Conservation (phyloP, 2,797 vertebrate species). For the Lagodon rhomboides region DNA sequence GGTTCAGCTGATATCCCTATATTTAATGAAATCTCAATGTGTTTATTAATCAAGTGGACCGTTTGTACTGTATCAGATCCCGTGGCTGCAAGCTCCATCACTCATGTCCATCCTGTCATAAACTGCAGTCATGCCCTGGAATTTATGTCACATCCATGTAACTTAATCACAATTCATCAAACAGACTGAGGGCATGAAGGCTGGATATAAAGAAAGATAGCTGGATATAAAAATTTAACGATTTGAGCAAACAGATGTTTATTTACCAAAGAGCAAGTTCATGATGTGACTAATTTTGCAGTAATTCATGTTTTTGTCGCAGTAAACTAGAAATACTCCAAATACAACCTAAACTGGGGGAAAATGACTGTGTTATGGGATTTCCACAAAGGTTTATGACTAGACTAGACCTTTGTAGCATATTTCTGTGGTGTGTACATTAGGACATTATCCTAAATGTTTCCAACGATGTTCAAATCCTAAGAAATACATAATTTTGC, state of each 20-base stretch:
- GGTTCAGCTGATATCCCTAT: conserved; percentile 1
- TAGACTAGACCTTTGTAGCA: too few species aligned
- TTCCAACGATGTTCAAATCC: too few species aligned
- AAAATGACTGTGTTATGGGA: background rate
- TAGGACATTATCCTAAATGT: too few species aligned
- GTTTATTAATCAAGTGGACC: conserved; percentile 50
- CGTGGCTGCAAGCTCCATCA: conserved; percentile 36
- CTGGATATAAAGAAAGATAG: conserved; percentile 40
- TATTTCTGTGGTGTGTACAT: too few species aligned
- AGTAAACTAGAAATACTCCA: background rate
- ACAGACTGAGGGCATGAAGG: conserved; percentile 6
- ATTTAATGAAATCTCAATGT: conserved; percentile 27
- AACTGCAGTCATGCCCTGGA: conserved; percentile 44
- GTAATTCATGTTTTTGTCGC: conserved; percentile 15
- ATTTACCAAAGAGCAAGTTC: conserved; percentile 24
- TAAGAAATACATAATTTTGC: too few species aligned
- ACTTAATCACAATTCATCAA: conserved; percentile 62
- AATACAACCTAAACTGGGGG: background rate
- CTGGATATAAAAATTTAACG: conserved; percentile 47
- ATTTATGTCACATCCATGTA: conserved; percentile 64
- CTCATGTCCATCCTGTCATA: conserved; percentile 60
- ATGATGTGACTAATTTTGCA: conserved; percentile 26
- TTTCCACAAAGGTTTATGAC: background rate
- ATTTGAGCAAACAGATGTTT: conserved; percentile 13
- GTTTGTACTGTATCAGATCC: conserved; percentile 12